phyloP scores from a whole-genome alignment of 2,797 vertebrate species.

The Lepilemur septentrionalis region DNA sequence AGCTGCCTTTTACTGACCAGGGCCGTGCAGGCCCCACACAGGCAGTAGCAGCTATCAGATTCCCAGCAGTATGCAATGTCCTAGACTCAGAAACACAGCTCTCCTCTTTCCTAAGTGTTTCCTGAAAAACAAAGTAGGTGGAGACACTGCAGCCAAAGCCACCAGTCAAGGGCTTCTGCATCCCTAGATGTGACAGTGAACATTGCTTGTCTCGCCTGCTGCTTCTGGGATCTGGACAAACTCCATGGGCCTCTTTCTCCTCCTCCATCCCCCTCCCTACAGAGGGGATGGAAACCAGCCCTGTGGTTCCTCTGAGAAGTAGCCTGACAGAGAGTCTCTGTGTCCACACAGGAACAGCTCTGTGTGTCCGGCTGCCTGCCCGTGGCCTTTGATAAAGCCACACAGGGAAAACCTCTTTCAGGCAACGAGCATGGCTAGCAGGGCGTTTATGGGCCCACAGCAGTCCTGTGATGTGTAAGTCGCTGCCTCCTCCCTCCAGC shows the following conservation, averaged over 20 bases:
- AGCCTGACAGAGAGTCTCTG: constrained; percentile 66
- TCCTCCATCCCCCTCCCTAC: not conserved
- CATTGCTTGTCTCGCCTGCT: not conserved
- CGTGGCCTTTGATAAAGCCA: constrained; percentile 65
- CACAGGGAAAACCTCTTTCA: constrained; percentile 55
- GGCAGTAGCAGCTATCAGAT: not conserved
- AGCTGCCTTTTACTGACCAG: no score
- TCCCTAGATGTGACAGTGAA: not conserved
- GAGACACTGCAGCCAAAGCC: not conserved
- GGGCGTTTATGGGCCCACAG: not conserved
- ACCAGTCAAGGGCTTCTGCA: not conserved
- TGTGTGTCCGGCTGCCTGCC: constrained; percentile 16
- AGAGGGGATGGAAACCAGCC: constrained; percentile 5
- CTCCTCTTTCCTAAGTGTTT: not conserved
- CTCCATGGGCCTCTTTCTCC: not conserved
- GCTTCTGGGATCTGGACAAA: not conserved
- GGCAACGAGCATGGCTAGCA: not conserved
- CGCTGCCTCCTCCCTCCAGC: not conserved
- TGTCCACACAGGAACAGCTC: constrained; percentile 65
- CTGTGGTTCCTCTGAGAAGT: not conserved
- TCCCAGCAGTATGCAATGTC: not conserved
- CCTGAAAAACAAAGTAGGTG: not conserved
- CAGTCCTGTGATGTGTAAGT: not conserved
- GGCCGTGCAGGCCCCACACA: not conserved
- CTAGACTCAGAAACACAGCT: not conserved